Evolutionary conservation across 1,140 invertebrate genomes (phyloP), one percentile per base, ranked within the genome.

Genomic region (Sogatella furcifera): DNA sequence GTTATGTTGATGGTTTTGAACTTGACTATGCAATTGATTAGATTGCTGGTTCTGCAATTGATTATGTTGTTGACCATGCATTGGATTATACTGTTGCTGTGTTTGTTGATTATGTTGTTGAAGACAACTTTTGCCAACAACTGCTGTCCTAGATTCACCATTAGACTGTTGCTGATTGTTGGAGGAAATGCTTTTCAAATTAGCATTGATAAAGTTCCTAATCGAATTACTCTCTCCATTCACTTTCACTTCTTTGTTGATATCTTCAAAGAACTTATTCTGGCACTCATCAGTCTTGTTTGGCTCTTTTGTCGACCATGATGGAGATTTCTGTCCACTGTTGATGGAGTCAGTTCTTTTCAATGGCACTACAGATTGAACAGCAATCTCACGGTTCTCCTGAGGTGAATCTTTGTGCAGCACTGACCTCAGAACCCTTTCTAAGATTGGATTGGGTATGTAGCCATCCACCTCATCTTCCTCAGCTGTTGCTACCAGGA

Each of bases 391-490:
- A 46, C 64, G 55, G 5, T 60, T 60, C 57, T 62, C 63, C 57
- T 66, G 61, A 19, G 65, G 61, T 10, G 56, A 44, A 21, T 70
- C 69, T 72, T 86, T 87, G 65, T 86, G 85, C 71, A 88, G 80
- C 0, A 89, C 88, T 0, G 88, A 89, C 57, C 89, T 79, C 5
- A 94, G 72, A 0, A 95, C 90, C 62, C 90, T 76, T 71, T 94
- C 90, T 61, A 94, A 72, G 64, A 95, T 92, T 13, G 91, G 91
- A 76, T 94, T 94, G 0, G 91, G 90, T 69, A 93, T 90, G 66
- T 91, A 92, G 66, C 87, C 88, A 57, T 92, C 89, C 57, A 90
- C 88, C 72, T 92, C 90, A 65, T 91, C 86, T 66, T 95, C 91
- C 68, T 93, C 91, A 0, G 92, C 91, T 15, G 90, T 92, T 4